A percentile compares a stretch with the other conserved stretches of the same genome.
Evolutionary conservation across 2,888 invertebrate genomes (phyloP).

Genomic region (Harmothoe impar): DNA sequence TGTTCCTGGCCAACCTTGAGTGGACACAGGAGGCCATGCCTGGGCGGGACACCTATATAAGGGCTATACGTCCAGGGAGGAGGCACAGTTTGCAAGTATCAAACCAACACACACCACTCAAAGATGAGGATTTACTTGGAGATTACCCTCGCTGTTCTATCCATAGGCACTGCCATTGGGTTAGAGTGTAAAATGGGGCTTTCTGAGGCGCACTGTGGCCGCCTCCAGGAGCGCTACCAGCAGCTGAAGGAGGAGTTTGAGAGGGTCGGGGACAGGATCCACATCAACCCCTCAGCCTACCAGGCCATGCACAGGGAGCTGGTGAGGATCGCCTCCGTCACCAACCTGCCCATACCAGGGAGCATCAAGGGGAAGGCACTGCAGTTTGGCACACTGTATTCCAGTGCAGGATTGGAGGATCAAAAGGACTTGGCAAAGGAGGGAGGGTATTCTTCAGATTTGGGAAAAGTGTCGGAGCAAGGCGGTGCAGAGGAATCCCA

Average conservation of each 20-base stretch:
- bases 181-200: neutral
- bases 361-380: neutral
- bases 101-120: neutral
- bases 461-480: neutral
- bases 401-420: neutral
- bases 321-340: neutral
- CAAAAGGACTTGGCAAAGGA: neutral
- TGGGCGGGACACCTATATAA: neutral
- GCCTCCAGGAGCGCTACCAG: neutral
- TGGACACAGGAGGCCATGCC: neutral
- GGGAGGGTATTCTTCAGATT: neutral
- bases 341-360: neutral
- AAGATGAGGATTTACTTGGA: slow-evolving; percentile 6
- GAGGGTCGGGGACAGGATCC: neutral
- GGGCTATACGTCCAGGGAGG: no score
- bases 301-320: neutral
- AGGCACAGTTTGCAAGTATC: no score
- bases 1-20: neutral
- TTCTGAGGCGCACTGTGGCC: neutral
- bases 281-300: neutral
- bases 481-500: neutral
- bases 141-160: neutral
- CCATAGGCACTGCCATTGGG: neutral
- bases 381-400: neutral
- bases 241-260: neutral